Percentiles rank a stretch among this genome's conserved stretches.
phyloP scores from a whole-genome alignment of 2,888 invertebrate genomes.

The Cataglyphis rosenhaueri region DNA sequence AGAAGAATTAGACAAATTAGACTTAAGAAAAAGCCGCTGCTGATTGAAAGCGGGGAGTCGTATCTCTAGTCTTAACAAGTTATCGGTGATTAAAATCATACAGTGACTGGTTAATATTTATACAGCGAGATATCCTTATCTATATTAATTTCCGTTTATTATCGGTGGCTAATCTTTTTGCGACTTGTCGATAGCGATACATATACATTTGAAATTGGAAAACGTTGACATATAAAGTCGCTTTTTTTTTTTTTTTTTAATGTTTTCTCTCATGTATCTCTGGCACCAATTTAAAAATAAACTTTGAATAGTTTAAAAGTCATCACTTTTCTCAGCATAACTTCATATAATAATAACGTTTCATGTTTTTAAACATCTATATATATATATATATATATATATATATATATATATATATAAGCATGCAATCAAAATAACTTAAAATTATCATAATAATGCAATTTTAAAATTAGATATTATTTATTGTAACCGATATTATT shows the following conservation, averaged over 20 bases:
- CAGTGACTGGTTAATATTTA: background rate
- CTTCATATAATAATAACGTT: background rate
- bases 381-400: too few relatives aligned
- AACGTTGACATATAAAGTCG: background rate
- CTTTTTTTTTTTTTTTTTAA: background rate
- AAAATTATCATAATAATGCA: background rate
- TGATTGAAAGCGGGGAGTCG: background rate
- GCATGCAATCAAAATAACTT: background rate
- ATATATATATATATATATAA: background rate
- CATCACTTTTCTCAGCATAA: background rate
- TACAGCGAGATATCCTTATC: background rate
- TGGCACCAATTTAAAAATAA: background rate
- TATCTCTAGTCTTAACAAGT: background rate
- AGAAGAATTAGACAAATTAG: background rate
- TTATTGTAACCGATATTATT: background rate
- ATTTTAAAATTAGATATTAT: background rate
- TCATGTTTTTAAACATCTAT: background rate
- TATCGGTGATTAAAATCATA: background rate
- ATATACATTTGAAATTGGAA: conserved; percentile 39
- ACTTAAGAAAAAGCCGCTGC: background rate
- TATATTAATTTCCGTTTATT: conserved; percentile 24
- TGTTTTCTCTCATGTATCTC: background rate
- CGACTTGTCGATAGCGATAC: conserved; percentile 47
- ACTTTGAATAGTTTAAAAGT: background rate
- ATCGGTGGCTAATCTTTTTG: conserved; percentile 28